Percentiles rank a stretch among this genome's conserved stretches.
These are phyloP conservation scores for Parapsyche elsis DNA, from an alignment of 1,140 invertebrate genomes.

Conservation along the genomic window DNA sequence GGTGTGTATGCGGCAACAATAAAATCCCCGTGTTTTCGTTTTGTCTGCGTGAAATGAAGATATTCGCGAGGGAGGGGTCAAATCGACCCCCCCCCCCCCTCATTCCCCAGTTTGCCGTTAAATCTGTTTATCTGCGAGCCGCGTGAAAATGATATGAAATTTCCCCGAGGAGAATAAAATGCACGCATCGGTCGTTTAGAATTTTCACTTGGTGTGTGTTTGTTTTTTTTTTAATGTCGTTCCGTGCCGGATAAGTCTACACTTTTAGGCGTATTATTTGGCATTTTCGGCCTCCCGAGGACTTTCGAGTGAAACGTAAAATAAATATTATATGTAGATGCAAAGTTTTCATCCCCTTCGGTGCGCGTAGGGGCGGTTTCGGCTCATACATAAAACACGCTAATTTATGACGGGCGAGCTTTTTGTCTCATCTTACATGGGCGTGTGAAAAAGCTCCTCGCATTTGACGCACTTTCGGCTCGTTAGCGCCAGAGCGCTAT, in stretches of 20 bases:
- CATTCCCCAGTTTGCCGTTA: not conserved
- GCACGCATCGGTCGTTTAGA: constrained; percentile 50
- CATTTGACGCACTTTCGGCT: not conserved
- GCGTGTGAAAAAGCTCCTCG: not conserved
- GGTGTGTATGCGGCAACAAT: no score
- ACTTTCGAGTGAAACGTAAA: not conserved
- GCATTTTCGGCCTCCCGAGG: not conserved
- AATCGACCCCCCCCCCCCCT: no score
- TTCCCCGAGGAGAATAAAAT: constrained; percentile 52
- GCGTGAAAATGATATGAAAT: constrained; percentile 35
- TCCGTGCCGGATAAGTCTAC: not conserved
- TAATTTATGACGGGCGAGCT: constrained; percentile 19
- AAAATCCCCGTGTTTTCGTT: no score
- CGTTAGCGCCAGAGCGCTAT: not conserved
- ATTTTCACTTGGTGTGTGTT: constrained; percentile 9
- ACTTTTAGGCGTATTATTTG: not conserved
- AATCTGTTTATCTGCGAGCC: constrained; percentile 36
- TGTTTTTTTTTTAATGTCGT: not conserved
- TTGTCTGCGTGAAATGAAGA: no score
- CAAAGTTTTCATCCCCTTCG: constrained; percentile 7
- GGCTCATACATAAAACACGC: constrained; percentile 26
- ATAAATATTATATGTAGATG: constrained; percentile 16
- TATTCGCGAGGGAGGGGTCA: no score
- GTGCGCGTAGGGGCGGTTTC: not conserved
- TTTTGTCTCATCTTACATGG: constrained; percentile 11